phyloP scores from a whole-genome alignment of 2,888 invertebrate species.

The Chrysolina haemoptera region DNA sequence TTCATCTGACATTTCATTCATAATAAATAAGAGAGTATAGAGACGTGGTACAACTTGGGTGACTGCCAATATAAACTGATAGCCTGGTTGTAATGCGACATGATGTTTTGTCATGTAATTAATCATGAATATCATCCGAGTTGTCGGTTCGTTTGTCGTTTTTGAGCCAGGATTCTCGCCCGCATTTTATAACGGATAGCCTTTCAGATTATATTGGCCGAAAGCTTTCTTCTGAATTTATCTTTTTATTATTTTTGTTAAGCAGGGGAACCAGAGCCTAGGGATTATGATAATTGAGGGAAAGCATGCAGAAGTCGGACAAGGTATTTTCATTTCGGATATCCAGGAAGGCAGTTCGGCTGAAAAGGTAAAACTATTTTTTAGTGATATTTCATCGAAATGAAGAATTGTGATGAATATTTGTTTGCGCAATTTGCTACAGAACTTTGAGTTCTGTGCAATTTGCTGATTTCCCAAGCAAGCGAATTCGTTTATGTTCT shows the following conservation, averaged over 20 bases:
- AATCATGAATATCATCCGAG: neutral
- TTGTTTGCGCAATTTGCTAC: too few relatives aligned
- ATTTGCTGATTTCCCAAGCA: too few relatives aligned
- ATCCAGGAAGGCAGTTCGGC: constrained; percentile 92
- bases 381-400: too few relatives aligned
- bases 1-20: constrained; percentile 15
- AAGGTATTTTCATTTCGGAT: constrained; percentile 94
- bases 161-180: neutral
- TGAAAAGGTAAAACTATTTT: constrained; percentile 76
- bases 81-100: constrained; percentile 1
- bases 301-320: constrained; percentile 91
- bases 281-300: constrained; percentile 97
- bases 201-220: constrained; percentile 5
- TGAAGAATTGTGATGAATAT: too few relatives aligned
- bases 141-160: neutral
- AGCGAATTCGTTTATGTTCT: too few relatives aligned
- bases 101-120: constrained; percentile 3
- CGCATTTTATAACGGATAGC: neutral
- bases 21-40: constrained; percentile 6
- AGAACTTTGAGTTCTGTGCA: too few relatives aligned
- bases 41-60: neutral
- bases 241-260: constrained; percentile 54
- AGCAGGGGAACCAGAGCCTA: constrained; percentile 83
- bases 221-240: constrained; percentile 34
- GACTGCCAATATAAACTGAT: constrained; percentile 14